A percentile compares a stretch with the other conserved stretches of the same genome.
phyloP scores from a whole-genome alignment of 37 sponge, comb jelly and placozoan genomes.

The Crambe crambe region DNA sequence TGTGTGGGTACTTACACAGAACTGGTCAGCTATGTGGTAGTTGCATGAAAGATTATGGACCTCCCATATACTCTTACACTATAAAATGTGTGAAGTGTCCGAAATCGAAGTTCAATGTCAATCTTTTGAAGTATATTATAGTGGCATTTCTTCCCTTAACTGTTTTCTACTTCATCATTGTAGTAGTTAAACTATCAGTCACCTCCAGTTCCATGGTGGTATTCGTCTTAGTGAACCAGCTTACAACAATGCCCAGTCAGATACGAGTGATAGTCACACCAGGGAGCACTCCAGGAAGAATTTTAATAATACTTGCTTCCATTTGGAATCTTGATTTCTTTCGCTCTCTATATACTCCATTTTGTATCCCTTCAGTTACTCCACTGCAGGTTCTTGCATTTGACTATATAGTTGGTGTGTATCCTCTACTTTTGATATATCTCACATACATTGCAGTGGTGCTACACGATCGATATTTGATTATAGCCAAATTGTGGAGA shows the following conservation, averaged over 20 bases:
- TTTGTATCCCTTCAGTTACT: neutral
- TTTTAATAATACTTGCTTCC: neutral
- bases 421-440: neutral
- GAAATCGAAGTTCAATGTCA: neutral
- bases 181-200: neutral
- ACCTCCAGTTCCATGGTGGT: neutral
- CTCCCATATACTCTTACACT: slow-evolving; percentile 1
- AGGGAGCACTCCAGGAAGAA: neutral
- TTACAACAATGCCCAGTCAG: neutral
- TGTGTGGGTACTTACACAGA: neutral
- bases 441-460: neutral
- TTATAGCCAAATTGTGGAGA: neutral
- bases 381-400: neutral
- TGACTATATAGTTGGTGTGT: neutral
- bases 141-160: slow-evolving; percentile 26
- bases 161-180: neutral
- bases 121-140: neutral
- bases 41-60: neutral
- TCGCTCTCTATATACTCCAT: neutral
- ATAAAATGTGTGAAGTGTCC: neutral
- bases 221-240: neutral
- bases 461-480: neutral
- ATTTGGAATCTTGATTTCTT: slow-evolving; percentile 6
- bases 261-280: neutral
- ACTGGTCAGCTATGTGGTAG: slow-evolving; percentile 6